These are phyloP conservation scores for Scolopax mira DNA, from an alignment of 2,113 vertebrate species.

Conservation along the genomic window DNA sequence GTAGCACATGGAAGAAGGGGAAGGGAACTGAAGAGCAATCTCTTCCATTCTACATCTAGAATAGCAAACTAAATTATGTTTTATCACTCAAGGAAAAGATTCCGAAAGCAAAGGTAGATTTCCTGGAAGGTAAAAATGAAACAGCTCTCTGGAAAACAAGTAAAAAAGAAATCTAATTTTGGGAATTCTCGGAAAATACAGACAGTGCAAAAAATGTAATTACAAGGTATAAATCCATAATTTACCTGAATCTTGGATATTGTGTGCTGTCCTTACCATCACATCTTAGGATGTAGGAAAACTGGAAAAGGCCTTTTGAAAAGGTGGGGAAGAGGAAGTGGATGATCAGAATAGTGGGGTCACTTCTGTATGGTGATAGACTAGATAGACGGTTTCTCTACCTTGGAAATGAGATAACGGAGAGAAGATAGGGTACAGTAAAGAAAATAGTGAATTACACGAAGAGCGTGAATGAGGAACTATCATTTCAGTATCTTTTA, in stretches of 20 bases:
- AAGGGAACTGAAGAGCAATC: neutral
- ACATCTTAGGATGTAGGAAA: neutral
- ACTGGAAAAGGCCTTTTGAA: neutral
- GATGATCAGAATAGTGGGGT: neutral
- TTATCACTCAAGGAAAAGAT: neutral
- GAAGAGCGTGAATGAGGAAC: neutral
- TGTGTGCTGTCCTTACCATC: neutral
- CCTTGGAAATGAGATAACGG: neutral
- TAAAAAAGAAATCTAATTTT: neutral
- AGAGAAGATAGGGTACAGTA: neutral
- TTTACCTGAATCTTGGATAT: neutral
- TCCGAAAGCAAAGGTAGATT: neutral
- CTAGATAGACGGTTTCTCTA: neutral
- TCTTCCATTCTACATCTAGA: neutral
- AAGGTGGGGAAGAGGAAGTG: neutral
- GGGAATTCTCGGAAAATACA: neutral
- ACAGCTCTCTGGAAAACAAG: neutral
- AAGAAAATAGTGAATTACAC: neutral
- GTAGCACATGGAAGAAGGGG: neutral
- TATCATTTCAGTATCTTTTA: neutral
- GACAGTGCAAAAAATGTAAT: neutral
- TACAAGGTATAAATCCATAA: neutral
- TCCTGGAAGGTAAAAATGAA: neutral
- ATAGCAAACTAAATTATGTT: neutral
- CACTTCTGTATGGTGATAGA: neutral